These are phyloP conservation scores for Eulithis testata DNA, from an alignment of 2,888 invertebrate genomes.

Conservation along the genomic window DNA sequence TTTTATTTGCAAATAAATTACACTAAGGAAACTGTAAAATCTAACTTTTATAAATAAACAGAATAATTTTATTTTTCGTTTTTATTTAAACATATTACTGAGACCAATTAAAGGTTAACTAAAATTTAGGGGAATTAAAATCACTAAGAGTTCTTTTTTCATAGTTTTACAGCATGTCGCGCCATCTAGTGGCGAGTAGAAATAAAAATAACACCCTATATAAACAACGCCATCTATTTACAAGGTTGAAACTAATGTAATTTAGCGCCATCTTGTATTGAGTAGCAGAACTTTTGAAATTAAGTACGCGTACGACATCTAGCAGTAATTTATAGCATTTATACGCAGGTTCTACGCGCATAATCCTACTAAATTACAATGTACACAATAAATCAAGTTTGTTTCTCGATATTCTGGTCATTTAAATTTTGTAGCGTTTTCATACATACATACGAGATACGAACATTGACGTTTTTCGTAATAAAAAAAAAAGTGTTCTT, in stretches of 20 bases:
- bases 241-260: background rate
- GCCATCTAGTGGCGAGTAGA: constrained; percentile 21
- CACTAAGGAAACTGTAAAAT: constrained; percentile 50
- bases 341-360: constrained; percentile 52
- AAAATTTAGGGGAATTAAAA: no score
- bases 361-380: constrained; percentile 51
- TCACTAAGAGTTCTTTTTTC: background rate
- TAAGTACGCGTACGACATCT: constrained; percentile 40
- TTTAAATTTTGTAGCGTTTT: constrained; percentile 46
- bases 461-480: constrained; percentile 59
- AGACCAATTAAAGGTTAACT: no score
- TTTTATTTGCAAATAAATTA: constrained; percentile 7
- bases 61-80: constrained; percentile 27
- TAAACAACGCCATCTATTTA: constrained; percentile 17
- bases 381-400: constrained; percentile 9
- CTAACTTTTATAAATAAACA: constrained; percentile 44
- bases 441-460: constrained; percentile 47
- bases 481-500: constrained; percentile 48
- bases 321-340: constrained; percentile 22
- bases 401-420: background rate
- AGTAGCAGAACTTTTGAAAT: constrained; percentile 29
- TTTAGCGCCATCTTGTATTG: constrained; percentile 43
- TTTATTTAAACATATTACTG: background rate
- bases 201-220: background rate
- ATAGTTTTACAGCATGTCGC: background rate